Base-by-base conservation (phyloP, 1,140 invertebrate species). In the Orchestia grillus region DNA sequence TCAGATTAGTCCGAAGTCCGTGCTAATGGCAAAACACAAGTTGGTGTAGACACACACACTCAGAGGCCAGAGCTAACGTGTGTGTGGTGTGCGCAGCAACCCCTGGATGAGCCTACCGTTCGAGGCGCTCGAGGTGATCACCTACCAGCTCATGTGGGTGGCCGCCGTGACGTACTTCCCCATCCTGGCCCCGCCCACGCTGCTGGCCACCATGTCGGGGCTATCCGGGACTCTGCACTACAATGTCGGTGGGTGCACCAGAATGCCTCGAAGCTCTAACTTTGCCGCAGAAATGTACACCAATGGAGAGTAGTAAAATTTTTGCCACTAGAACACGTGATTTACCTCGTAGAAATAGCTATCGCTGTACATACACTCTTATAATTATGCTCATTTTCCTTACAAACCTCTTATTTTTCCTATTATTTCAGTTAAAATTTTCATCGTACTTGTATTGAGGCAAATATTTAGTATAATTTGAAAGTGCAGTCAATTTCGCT, bases 71-170 rank as follows among this genome's bases (percentile, higher is more conserved):
- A 77, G 62, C 47, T 77, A 1, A 77, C 28, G 11, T 15, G 28
- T 28, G 28, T 36, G 62, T 77, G 62, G 28, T 77, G 62, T 77
- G 6, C 19, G 43, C 96, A 98, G 98, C 97, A 98, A 98, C 97
- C 98, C 98, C 28, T 99, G 98, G 98, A 98, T 98, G 98, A 98
- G 98, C 97, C 98, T 99, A 97, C 98, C 98, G 0, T 98, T 99
- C 97, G 98, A 99, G 97, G 98, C 98, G 0, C 98, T 99, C 98
- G 98, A 99, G 97, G 98, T 98, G 0, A 97, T 99, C 8, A 98
- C 98, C 0, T 98, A 98, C 95, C 98, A 99, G 97, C 97, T 99
- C 87, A 98, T 99, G 98, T 99, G 98, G 98, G 98, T 98, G 16
- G 98, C 98, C 42, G 98, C 98, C 6, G 98, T 98, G 4, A 99